phyloP scores from a whole-genome alignment of 1,140 invertebrate species.

The Augochlora pura region DNA sequence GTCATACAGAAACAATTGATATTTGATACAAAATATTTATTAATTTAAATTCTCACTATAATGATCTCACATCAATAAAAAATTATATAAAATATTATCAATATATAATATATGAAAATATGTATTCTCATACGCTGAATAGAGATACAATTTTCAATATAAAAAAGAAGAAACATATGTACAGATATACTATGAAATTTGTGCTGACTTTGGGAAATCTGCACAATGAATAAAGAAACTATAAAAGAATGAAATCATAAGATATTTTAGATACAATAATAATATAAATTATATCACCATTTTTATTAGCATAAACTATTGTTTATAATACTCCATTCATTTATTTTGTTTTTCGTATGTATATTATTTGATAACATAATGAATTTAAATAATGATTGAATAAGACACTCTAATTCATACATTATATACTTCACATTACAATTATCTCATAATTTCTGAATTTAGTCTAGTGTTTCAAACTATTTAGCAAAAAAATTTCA shows the following conservation, averaged over 20 bases:
- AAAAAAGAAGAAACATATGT: conserved; percentile 20
- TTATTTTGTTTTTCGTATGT: conserved; percentile 28
- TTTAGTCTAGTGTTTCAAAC: conserved; percentile 27
- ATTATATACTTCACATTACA: conserved; percentile 2
- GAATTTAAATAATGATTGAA: background rate
- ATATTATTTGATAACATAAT: conserved; percentile 36
- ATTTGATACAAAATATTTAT: conserved; percentile 44
- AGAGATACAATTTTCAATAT: conserved; percentile 31
- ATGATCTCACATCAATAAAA: conserved; percentile 58
- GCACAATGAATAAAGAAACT: conserved; percentile 23
- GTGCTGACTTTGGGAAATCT: conserved; percentile 41
- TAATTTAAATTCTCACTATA: conserved; percentile 46
- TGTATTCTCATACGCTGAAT: conserved; percentile 33
- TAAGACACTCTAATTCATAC: conserved; percentile 32
- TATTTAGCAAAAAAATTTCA: background rate
- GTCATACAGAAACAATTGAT: conserved; percentile 27
- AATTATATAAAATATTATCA: conserved; percentile 38
- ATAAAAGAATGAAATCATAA: conserved; percentile 21
- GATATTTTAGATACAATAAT: conserved; percentile 47
- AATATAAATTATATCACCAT: conserved; percentile 32
- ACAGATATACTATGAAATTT: conserved; percentile 44
- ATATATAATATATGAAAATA: conserved; percentile 39
- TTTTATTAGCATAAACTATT: conserved; percentile 34
- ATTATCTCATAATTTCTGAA: conserved; percentile 15
- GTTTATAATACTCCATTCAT: conserved; percentile 11